Evolutionary conservation across 2,113 vertebrate genomes (phyloP).

Genomic region (Heptranchias perlo): DNA sequence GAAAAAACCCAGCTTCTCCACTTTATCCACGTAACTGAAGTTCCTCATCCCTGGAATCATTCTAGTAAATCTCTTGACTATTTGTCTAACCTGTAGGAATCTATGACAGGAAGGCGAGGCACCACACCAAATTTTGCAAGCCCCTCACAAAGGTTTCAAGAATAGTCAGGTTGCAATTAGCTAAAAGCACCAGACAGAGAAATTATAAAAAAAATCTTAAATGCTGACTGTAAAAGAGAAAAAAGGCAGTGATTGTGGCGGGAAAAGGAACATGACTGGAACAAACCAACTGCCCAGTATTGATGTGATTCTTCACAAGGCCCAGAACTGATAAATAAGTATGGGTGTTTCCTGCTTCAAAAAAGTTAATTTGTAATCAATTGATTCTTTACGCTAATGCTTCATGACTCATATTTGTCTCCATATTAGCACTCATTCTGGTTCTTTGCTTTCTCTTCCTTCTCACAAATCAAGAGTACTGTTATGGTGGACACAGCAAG

Average conservation of each 20-base stretch:
- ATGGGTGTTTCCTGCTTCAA: neutral
- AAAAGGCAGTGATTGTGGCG: neutral
- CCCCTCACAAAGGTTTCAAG: neutral
- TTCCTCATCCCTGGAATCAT: too few species aligned
- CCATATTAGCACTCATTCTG: neutral
- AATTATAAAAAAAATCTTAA: too few species aligned
- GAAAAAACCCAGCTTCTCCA: too few species aligned
- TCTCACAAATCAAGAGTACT: neutral
- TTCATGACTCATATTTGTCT: neutral
- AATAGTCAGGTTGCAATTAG: neutral
- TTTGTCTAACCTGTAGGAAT: too few species aligned
- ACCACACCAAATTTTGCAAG: neutral
- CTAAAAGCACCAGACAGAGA: neutral
- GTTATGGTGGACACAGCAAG: neutral
- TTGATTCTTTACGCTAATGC: neutral
- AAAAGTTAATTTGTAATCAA: neutral
- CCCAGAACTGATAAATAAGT: neutral
- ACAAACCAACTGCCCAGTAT: neutral
- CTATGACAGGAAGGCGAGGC: too few species aligned
- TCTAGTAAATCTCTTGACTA: too few species aligned
- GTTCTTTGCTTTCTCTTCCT: neutral
- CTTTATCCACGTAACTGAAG: too few species aligned
- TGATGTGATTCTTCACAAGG: neutral
- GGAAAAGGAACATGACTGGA: neutral
- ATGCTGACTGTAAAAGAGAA: neutral